phyloP scores from a whole-genome alignment of 1,140 invertebrate species.

The Calycopis cecrops region DNA sequence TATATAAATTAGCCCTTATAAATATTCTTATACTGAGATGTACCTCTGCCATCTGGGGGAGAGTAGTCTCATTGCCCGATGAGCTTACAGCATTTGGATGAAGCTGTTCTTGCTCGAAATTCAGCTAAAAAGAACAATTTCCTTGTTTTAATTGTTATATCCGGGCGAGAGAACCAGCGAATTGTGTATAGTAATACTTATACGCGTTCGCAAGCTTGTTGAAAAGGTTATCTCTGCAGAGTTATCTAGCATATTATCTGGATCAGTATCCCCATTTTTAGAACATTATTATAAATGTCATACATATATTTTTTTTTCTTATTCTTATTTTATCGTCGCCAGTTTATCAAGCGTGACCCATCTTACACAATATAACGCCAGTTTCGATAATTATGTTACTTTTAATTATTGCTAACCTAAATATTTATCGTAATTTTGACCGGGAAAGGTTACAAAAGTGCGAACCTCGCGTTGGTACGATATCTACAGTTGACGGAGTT shows the following conservation, averaged over 20 bases:
- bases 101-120: too few species aligned
- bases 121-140: too few species aligned
- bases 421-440: slow-evolving; percentile 3
- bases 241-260: neutral
- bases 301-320: neutral
- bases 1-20: too few species aligned
- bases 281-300: neutral
- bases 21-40: too few species aligned
- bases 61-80: too few species aligned
- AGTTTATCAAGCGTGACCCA: slow-evolving; percentile 7
- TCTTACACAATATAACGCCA: slow-evolving; percentile 9
- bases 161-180: too few species aligned
- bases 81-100: too few species aligned
- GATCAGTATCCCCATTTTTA: neutral
- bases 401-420: slow-evolving; percentile 8
- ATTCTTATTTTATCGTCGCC: neutral
- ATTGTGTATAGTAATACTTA: slow-evolving; percentile 3
- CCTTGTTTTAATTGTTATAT: too few species aligned
- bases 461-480: neutral
- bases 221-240: neutral
- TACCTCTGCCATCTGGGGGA: too few species aligned
- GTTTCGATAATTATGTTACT: slow-evolving; percentile 4
- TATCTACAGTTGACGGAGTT: neutral
- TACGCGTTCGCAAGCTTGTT: neutral
- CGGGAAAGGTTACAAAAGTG: slow-evolving; percentile 1